Percentiles rank a stretch among this genome's conserved stretches.
phyloP scores from a whole-genome alignment of 35 echinoderm and acorn worm species.

The Apostichopus parvimensis region DNA sequence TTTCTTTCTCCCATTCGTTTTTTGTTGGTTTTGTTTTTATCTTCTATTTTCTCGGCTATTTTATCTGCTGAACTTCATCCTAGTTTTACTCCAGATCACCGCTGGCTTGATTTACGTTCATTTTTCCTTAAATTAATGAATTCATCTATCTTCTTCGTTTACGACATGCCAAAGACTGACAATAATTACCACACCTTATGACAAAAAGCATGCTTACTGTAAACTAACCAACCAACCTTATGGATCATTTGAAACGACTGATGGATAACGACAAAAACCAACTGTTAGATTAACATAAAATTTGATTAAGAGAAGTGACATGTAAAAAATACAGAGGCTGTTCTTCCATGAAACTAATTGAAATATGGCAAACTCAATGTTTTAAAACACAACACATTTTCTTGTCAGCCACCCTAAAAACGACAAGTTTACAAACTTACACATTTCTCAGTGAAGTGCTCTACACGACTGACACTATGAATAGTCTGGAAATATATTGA shows the following conservation, averaged over 20 bases:
- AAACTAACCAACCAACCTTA: not conserved
- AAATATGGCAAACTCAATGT: too few species aligned
- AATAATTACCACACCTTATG: not conserved
- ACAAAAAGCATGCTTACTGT: not conserved
- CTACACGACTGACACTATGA: too few species aligned
- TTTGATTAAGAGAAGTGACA: not conserved
- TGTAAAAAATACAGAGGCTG: not conserved
- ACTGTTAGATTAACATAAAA: not conserved
- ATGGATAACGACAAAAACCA: not conserved
- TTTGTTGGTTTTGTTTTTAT: not conserved
- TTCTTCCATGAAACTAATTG: not conserved
- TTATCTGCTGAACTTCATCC: constrained; percentile 3
- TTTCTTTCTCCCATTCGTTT: not conserved
- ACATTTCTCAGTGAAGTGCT: too few species aligned
- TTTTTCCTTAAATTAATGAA: not conserved
- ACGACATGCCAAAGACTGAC: not conserved
- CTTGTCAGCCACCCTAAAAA: too few species aligned
- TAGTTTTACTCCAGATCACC: not conserved
- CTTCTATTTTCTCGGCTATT: not conserved
- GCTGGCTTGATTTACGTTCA: not conserved
- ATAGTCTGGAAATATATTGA: too few species aligned
- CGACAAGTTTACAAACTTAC: too few species aligned
- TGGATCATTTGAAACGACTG: not conserved
- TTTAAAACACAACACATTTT: too few species aligned
- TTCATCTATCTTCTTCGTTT: not conserved